Evolutionary conservation across 1,140 invertebrate species (phyloP).

Genomic region (Agrilus planipennis): DNA sequence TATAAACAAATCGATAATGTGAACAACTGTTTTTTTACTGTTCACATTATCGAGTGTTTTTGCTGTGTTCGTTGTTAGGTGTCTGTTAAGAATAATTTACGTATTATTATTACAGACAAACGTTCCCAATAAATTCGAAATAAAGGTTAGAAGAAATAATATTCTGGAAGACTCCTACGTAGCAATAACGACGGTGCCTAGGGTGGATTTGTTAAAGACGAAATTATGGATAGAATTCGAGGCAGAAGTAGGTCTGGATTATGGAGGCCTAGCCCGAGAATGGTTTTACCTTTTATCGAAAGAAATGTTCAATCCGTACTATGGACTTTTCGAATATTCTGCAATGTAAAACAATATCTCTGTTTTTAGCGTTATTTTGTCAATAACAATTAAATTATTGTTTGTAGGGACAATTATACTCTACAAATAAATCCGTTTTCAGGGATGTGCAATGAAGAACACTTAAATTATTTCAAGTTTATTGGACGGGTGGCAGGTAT

Average conservation of each 20-base stretch:
- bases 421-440: constrained; percentile 98
- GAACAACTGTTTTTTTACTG: too few species aligned
- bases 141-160: constrained; percentile 78
- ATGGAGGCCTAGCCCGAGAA: constrained; percentile 91
- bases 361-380: background rate
- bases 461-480: constrained; percentile 97
- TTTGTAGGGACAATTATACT: constrained; percentile 89
- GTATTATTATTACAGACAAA: constrained; percentile 54
- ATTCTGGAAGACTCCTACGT: constrained; percentile 94
- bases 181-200: constrained; percentile 69
- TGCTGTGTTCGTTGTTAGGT: too few species aligned
- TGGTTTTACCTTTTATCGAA: constrained; percentile 98
- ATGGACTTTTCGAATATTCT: constrained; percentile 97
- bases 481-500: constrained; percentile 95
- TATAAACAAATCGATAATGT: too few species aligned
- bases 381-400: constrained; percentile 2
- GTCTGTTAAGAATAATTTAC: too few species aligned
- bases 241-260: constrained; percentile 93
- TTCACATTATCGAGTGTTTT: too few species aligned
- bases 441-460: constrained; percentile 93
- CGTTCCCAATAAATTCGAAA: constrained; percentile 96
- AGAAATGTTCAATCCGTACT: constrained; percentile 99
- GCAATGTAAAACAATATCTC: constrained; percentile 69
- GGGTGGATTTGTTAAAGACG: constrained; percentile 84
- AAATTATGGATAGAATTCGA: constrained; percentile 99